Base-by-base conservation (phyloP, 1,140 invertebrate species). In the Bombyx mandarina region DNA sequence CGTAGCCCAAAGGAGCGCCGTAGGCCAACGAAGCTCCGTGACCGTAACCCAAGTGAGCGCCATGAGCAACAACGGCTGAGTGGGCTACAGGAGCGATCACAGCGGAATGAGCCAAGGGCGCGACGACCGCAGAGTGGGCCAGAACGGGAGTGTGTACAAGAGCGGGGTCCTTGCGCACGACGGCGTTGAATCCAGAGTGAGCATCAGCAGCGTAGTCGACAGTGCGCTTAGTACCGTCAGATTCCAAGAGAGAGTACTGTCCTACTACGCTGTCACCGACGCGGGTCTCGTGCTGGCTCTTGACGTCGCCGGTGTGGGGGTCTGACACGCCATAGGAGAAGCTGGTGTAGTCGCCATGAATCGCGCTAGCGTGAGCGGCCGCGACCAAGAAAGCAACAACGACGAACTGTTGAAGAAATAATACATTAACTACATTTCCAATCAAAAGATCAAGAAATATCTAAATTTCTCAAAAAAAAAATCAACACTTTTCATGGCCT, bases 201-300 rank as follows among this genome's bases (percentile, higher is more conserved):
- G 67, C 74, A 62, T 86, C 79, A 60, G 86, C 86, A 43, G 88
- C 80, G 63, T 89, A 89, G 68, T 89, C 85, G 2, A 89, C 88
- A 42, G 80, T 89, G 44, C 88, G 76, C 67, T 81, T 82, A 50
- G 81, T 79, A 57, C 88, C 88, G 58, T 89, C 88, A 46, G 88
- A 84, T 52, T 89, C 88, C 52, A 86, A 63, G 8, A 88, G 73
- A 7, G 84, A 82, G 73, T 88, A 88, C 60, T 81, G 77, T 52
- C 91, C 91, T 57, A 88, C 82, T 8, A 91, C 90, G 45, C 85
- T 66, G 70, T 91, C 90, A 0, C 91, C 91, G 60, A 87, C 75
- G 45, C 88, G 76, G 56, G 75, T 84, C 75, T 89, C 88, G 54
- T 88, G 77, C 60, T 88, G 86, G 61, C 77, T 79, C 77, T 90